A percentile compares a stretch with the other conserved stretches of the same genome.
These are phyloP conservation scores for Lepeophtheirus salmonis DNA, from an alignment of 1,140 invertebrate species.

Conservation along the genomic window DNA sequence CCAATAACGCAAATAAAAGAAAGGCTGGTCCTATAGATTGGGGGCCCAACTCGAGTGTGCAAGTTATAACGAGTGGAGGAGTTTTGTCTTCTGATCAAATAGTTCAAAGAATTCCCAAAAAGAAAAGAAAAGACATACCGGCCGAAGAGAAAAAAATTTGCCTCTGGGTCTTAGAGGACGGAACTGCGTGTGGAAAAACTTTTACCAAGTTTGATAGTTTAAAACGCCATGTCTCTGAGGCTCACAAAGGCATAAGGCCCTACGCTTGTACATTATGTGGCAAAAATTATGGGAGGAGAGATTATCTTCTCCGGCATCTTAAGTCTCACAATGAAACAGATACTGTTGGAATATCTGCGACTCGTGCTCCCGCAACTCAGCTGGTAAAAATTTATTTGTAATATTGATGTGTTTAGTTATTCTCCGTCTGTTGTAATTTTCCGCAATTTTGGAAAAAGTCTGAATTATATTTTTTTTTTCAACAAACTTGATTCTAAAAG, in stretches of 20 bases:
- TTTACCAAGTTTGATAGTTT: slow-evolving; percentile 15
- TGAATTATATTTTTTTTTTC: too few species aligned
- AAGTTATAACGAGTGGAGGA: not conserved
- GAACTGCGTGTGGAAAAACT: slow-evolving; percentile 11
- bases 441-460: too few species aligned
- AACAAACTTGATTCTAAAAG: too few species aligned
- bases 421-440: too few species aligned
- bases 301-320: slow-evolving; percentile 13
- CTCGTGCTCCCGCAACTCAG: not conserved
- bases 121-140: slow-evolving; percentile 15
- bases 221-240: slow-evolving; percentile 13
- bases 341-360: not conserved
- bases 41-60: not conserved
- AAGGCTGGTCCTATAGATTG: slow-evolving; percentile 6
- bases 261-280: slow-evolving; percentile 13
- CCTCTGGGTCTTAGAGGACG: slow-evolving; percentile 12
- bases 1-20: not conserved
- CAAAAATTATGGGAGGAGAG: slow-evolving; percentile 8
- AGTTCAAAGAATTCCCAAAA: not conserved
- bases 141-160: slow-evolving; percentile 16
- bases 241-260: slow-evolving; percentile 5
- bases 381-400: too few species aligned
- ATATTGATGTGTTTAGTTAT: too few species aligned
- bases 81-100: not conserved
- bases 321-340: slow-evolving; percentile 8